A percentile compares a stretch with the other conserved stretches of the same genome.
These are phyloP conservation scores for Leucophora obtusa DNA, from an alignment of 2,888 invertebrate genomes.

Conservation along the genomic window DNA sequence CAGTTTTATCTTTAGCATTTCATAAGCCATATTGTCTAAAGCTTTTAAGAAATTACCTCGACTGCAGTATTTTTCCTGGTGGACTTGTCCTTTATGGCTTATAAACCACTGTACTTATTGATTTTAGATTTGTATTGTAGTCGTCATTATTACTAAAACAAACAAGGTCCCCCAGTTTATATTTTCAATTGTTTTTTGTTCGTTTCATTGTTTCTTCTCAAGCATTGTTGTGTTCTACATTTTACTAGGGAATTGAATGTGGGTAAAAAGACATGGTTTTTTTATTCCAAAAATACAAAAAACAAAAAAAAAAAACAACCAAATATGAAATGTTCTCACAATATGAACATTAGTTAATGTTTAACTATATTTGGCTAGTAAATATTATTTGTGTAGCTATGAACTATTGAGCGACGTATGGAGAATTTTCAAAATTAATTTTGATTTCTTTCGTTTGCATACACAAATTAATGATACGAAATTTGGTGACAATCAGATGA, in stretches of 20 bases:
- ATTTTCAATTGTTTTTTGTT: constrained; percentile 14
- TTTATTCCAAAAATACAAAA: not conserved
- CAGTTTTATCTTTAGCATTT: too few relatives aligned
- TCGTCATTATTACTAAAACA: constrained; percentile 9
- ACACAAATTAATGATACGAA: too few relatives aligned
- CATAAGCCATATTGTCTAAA: too few relatives aligned
- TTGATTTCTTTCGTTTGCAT: too few relatives aligned
- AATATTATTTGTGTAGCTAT: too few relatives aligned
- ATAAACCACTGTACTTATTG: not conserved
- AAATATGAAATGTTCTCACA: constrained; percentile 41
- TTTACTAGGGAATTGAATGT: not conserved
- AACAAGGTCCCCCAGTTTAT: constrained; percentile 29
- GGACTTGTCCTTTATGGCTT: not conserved
- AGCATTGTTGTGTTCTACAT: constrained; percentile 36
- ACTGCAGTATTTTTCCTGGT: not conserved
- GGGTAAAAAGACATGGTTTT: not conserved
- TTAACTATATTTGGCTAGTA: constrained; percentile 1
- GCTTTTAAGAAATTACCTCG: not conserved
- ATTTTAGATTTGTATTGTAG: constrained; percentile 21
- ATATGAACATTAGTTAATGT: constrained; percentile 3
- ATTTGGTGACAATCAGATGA: too few relatives aligned
- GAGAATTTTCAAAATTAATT: too few relatives aligned
- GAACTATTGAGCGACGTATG: too few relatives aligned
- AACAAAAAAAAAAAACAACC: not conserved
- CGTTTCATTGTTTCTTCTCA: constrained; percentile 33